Evolutionary conservation across 2,113 vertebrate genomes (phyloP).

Genomic region (Lepisosteus osseus): DNA sequence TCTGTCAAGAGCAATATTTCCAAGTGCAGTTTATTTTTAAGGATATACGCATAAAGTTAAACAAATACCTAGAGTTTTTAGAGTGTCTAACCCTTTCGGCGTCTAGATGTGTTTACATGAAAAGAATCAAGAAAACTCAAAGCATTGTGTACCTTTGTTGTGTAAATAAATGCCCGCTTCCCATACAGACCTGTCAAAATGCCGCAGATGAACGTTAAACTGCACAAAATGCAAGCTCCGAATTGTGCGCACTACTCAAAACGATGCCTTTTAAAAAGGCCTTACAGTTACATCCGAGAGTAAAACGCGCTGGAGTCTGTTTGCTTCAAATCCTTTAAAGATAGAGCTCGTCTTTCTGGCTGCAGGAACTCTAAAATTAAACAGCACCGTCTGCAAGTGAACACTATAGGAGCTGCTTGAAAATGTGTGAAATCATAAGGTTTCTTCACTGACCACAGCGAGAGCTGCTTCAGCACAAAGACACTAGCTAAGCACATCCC

Average conservation of each 20-base stretch:
- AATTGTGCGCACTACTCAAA: constrained; percentile 14
- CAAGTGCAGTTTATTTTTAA: no score
- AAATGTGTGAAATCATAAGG: constrained; percentile 35
- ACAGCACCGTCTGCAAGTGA: constrained; percentile 25
- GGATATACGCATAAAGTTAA: no score
- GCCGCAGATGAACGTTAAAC: constrained; percentile 15
- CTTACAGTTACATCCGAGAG: constrained; percentile 7
- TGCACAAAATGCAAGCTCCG: constrained; percentile 11
- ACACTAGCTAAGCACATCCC: constrained; percentile 53
- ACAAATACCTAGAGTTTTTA: no score
- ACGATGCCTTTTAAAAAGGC: constrained; percentile 16
- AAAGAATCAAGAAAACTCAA: no score
- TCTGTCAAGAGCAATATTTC: no score
- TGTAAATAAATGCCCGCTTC: constrained; percentile 17
- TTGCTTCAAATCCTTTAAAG: constrained; percentile 10
- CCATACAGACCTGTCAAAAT: constrained; percentile 27
- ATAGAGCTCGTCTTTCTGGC: constrained; percentile 23
- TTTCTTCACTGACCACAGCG: constrained; percentile 49
- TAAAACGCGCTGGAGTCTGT: constrained; percentile 3
- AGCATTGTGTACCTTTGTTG: constrained; percentile 11
- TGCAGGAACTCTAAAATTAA: constrained; percentile 31
- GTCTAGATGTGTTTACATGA: no score
- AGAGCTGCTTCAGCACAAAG: constrained; percentile 62
- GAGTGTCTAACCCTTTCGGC: no score
- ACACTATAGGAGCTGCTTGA: constrained; percentile 21